Evolutionary conservation across 2,113 vertebrate species (phyloP).

Genomic region (Gadus chalcogrammus): DNA sequence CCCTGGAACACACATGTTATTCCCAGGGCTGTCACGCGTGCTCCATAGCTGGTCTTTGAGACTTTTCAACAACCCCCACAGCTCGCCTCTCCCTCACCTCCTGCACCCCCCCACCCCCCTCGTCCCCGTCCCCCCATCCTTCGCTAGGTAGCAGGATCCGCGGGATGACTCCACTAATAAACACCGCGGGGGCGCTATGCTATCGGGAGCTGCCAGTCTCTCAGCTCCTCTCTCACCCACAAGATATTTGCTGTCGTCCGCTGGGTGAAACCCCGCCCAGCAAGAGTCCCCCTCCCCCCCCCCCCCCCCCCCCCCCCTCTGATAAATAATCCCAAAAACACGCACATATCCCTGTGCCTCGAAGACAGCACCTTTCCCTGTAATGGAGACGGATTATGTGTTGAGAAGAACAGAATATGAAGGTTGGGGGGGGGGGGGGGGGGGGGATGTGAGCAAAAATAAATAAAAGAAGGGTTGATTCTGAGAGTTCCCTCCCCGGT

Average conservation of each 20-base stretch:
- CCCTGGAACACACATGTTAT: no score
- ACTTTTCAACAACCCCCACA: no score
- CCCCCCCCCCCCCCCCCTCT: no score
- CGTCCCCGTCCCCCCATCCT: not conserved
- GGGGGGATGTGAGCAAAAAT: constrained; percentile 4
- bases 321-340: not conserved
- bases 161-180: not conserved
- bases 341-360: not conserved
- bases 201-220: not conserved
- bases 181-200: not conserved
- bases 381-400: constrained; percentile 35
- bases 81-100: no score
- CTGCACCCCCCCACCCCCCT: no score
- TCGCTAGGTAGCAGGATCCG: not conserved
- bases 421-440: no score
- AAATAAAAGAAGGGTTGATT: constrained; percentile 5
- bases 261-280: no score
- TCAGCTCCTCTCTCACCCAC: not conserved
- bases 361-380: not conserved
- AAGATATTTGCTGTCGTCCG: no score
- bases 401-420: constrained; percentile 14
- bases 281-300: no score
- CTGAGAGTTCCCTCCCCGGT: constrained; percentile 11
- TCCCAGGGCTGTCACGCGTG: no score
- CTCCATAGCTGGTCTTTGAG: no score